Base-by-base conservation (phyloP, 2,113 vertebrate species). In the Tursiops truncatus region DNA sequence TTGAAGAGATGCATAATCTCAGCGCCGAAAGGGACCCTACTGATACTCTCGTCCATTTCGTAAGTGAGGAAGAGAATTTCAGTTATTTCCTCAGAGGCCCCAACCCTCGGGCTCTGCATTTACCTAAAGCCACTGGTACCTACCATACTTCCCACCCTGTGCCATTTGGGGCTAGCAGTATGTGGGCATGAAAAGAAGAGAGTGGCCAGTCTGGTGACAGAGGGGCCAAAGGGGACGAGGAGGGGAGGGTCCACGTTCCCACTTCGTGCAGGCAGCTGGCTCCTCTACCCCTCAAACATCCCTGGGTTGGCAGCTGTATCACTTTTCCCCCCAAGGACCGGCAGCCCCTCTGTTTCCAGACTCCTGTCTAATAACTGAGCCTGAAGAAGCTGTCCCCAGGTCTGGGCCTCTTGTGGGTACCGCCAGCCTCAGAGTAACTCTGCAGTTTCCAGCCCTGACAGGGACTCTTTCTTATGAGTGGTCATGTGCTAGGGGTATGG, bases 381-480 rank as follows among this genome's bases (percentile, higher is more conserved):
- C 67, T 44, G 44, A 62, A 91, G 91, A 81, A 88, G 84, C 76
- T 50, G 90, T 92, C 93, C 97, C 96, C 97, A 87, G 67, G 94
- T 77, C 79, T 94, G 97, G 97, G 98, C 98, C 98, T 97, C 98
- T 84, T 73, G 65, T 0, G 65, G 92, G 95, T 74, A 93, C 89
- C 96, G 93, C 97, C 97, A 96, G 95, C 79, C 96, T 90, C 89
- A 86, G 80, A 84, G 86, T 56, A 79, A 93, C 96, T 73, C 93
- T 13, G 21, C 93, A 70, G 94, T 79, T 96, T 96, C 96, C 97
- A 94, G 91, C 85, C 90, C 81, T 68, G 96, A 98, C 96, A 96
- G 97, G 98, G 92, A 97, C 93, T 98, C 97, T 98, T 98, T 98
- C 92, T 97, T 96, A 50, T 3, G 87, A 91, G 95, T 5, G 50